Base-by-base conservation (phyloP, 1,140 invertebrate species). In the Meteorus sp. region DNA sequence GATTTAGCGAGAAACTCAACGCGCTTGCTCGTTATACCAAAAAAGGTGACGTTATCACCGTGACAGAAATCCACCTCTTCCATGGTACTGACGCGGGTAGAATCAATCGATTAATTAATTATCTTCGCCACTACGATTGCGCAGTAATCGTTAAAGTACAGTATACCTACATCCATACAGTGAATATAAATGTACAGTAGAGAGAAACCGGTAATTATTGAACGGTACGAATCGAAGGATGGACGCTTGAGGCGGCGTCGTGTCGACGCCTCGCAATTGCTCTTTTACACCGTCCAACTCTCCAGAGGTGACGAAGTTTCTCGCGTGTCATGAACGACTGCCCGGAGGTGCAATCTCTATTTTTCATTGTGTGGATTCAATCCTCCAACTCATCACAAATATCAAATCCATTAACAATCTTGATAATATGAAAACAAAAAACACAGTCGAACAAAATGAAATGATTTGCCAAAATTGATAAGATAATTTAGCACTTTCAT, bases 81-180 rank as follows among this genome's bases (percentile, higher is more conserved):
- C n/a, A n/a, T n/a, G n/a, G n/a, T 60, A 37, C 58, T 9, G 9
- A 54, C 41, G 29, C 31, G 41, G 43, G 20, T 31, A 45, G n/a
- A 55, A 55, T 60, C 48, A 55, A 55, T 55, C 48, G 59, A 23
- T 61, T 61, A 56, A 61, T 56, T 61, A 56, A 61, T 61, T 56
- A 61, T 52, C 51, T 44, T 15, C 52, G 27, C 27, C 4, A 29
- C 27, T 4, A 29, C 27, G 13, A 8, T 11, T 45, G 35, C 53
- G 55, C 59, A 35, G 45, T 61, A 61, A 61, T 35, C 33, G 51
- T 13, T n/a, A n/a, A n/a, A n/a, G n/a, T n/a, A n/a, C n/a, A n/a
- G n/a, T n/a, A n/a, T n/a, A n/a, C n/a, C n/a, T n/a, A n/a, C n/a
- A n/a, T n/a, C n/a, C n/a, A n/a, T n/a, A n/a, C n/a, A n/a, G n/a